Evolutionary conservation across 2,888 invertebrate genomes (phyloP).

Genomic region (Dinocampus coccinellae): DNA sequence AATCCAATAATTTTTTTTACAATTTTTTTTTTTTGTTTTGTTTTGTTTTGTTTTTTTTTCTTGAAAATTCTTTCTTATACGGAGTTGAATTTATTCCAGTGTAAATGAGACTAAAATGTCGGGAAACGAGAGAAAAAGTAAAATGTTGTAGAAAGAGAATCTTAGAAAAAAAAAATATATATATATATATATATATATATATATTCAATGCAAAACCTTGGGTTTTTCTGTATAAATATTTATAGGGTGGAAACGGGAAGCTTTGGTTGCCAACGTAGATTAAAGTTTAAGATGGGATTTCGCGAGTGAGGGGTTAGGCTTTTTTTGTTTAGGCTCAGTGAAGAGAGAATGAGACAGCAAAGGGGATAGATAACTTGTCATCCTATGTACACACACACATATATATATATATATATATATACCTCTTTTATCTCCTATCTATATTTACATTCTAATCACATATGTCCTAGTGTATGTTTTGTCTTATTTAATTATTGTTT

Average conservation of each 20-base stretch:
- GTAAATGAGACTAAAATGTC: not conserved
- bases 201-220: not conserved
- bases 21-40: not conserved
- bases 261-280: constrained; percentile 43
- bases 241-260: constrained; percentile 28
- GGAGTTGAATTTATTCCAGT: not conserved
- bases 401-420: not conserved
- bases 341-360: constrained; percentile 17
- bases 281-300: constrained; percentile 41
- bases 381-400: not conserved
- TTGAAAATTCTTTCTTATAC: not conserved
- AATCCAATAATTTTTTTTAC: not conserved
- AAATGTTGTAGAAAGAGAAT: not conserved
- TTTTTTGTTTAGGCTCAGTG: too few species aligned
- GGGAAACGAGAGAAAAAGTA: not conserved
- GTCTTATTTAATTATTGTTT: not conserved
- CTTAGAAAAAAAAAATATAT: too few species aligned
- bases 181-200: not conserved
- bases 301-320: constrained; percentile 4
- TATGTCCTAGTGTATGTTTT: not conserved
- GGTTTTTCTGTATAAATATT: constrained; percentile 37
- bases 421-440: too few species aligned
- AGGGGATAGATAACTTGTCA: constrained; percentile 28
- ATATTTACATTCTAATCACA: not conserved
- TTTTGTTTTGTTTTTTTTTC: too few species aligned